Percentiles rank a stretch among this genome's conserved stretches.
Conservation (phyloP, 2,888 invertebrate species). For the Drosophila mulleri region DNA sequence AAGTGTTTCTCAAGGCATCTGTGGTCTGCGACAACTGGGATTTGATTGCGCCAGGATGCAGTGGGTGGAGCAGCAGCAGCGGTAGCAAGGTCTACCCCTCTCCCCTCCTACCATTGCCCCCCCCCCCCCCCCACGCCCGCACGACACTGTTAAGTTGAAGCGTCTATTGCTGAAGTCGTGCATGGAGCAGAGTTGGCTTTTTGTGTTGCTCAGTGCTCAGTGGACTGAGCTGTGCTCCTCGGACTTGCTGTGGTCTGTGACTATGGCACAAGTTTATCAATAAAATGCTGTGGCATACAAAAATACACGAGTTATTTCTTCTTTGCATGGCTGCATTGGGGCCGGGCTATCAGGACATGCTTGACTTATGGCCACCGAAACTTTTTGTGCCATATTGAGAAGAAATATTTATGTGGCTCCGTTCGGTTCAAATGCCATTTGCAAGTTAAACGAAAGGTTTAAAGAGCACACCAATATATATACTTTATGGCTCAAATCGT, state of each 20-base stretch:
- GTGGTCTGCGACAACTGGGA: constrained; percentile 48
- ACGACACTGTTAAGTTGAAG: constrained; percentile 45
- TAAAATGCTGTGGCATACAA: constrained; percentile 76
- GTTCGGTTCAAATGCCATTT: constrained; percentile 35
- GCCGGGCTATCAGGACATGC: constrained; percentile 54
- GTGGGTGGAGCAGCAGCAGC: constrained; percentile 7
- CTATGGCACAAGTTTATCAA: constrained; percentile 70
- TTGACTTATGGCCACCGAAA: constrained; percentile 65
- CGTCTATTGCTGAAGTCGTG: constrained; percentile 44
- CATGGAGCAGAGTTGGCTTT: constrained; percentile 54
- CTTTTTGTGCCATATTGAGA: constrained; percentile 59
- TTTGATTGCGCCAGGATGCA: constrained; percentile 41
- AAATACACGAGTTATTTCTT: constrained; percentile 78
- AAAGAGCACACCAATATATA: constrained; percentile 6
- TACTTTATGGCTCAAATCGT: constrained; percentile 44
- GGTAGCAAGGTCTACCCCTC: neutral
- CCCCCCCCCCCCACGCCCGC: too few relatives aligned
- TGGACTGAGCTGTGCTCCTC: constrained; percentile 42
- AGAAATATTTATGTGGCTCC: constrained; percentile 52
- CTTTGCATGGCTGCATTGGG: constrained; percentile 66
- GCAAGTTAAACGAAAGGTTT: constrained; percentile 28
- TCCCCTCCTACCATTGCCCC: too few relatives aligned
- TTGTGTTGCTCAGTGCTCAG: constrained; percentile 49
- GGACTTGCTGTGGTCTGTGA: constrained; percentile 31
- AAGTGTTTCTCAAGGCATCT: constrained; percentile 46